Percentiles rank a stretch among this genome's conserved stretches.
phyloP scores from a whole-genome alignment of 1,140 invertebrate genomes.

The Macrotrachela quadricornifera region DNA sequence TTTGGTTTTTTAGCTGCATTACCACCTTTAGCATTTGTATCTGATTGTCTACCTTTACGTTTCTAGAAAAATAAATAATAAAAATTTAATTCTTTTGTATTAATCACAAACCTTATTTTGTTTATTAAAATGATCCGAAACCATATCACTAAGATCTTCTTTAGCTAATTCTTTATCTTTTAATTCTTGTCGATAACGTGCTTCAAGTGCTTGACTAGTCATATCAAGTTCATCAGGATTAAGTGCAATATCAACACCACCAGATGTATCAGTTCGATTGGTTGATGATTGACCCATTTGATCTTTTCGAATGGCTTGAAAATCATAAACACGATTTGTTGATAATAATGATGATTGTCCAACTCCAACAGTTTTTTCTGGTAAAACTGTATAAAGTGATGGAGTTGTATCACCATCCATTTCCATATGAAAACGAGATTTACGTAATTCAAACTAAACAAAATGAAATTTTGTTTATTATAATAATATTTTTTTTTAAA shows the following conservation, averaged over 20 bases:
- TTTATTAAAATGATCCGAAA: no score
- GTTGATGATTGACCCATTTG: not conserved
- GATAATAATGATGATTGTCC: constrained; percentile 74
- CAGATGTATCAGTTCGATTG: not conserved
- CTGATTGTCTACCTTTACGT: not conserved
- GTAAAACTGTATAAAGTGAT: constrained; percentile 64
- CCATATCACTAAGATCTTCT: not conserved
- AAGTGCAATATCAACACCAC: not conserved
- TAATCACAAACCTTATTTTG: no score
- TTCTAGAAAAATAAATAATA: not conserved
- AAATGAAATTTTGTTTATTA: no score
- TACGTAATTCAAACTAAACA: constrained; percentile 63
- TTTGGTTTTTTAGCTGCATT: not conserved
- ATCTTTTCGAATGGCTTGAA: constrained; percentile 35
- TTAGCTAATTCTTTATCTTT: not conserved
- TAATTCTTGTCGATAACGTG: not conserved
- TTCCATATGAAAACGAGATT: constrained; percentile 84
- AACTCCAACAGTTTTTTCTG: constrained; percentile 75
- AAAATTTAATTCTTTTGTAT: not conserved
- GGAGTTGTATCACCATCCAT: constrained; percentile 53
- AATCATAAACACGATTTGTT: constrained; percentile 73
- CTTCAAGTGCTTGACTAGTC: constrained; percentile 1
- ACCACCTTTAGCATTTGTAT: not conserved
- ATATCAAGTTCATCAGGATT: not conserved
- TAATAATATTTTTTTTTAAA: no score